Percentiles rank a stretch among this genome's conserved stretches.
Conservation (phyloP, 2,113 vertebrate species). For the Dryoscopus gambensis region DNA sequence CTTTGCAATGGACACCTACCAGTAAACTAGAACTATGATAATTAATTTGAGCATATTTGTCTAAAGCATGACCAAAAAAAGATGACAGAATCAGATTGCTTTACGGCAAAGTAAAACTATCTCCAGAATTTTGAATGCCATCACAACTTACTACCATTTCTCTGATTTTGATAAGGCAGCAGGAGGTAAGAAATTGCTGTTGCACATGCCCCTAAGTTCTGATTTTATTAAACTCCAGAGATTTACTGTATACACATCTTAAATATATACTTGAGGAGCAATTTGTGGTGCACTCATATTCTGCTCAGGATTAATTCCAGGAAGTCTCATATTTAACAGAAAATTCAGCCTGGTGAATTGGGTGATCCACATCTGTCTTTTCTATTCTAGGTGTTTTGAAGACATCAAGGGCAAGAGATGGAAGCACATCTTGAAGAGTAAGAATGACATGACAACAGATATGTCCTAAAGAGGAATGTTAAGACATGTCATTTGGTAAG, state of each 20-base stretch:
- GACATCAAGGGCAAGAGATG: not conserved
- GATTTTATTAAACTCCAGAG: not conserved
- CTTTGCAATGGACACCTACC: not conserved
- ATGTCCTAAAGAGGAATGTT: not conserved
- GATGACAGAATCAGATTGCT: not conserved
- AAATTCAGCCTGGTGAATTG: not conserved
- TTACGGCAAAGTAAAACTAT: not conserved
- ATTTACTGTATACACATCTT: not conserved
- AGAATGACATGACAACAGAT: not conserved
- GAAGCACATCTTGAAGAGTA: not conserved
- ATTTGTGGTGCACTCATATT: not conserved
- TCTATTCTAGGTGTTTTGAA: slow-evolving; percentile 20
- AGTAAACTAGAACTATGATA: not conserved
- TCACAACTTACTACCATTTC: not conserved
- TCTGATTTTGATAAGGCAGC: not conserved
- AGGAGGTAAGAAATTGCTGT: not conserved
- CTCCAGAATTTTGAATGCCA: not conserved
- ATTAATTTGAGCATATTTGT: not conserved
- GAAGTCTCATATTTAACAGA: not conserved
- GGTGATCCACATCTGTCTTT: not conserved
- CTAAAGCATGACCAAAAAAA: not conserved
- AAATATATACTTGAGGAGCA: not conserved
- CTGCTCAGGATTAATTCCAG: not conserved
- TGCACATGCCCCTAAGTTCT: not conserved
- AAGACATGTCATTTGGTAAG: not conserved